A percentile compares a stretch with the other conserved stretches of the same genome.
Conservation (phyloP, 1,140 invertebrate genomes). For the Papilio polyxenes region DNA sequence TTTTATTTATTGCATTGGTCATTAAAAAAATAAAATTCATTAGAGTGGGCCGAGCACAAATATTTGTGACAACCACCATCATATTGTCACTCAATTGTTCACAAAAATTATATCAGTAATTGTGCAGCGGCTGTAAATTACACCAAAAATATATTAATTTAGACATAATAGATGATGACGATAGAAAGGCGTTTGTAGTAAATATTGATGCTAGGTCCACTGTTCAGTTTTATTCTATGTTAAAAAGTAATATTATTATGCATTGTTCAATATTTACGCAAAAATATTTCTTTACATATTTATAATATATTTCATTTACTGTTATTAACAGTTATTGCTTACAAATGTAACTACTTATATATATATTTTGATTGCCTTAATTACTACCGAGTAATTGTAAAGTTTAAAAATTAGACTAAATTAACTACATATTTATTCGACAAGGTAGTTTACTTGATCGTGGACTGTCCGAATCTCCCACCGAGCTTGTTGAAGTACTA, state of each 20-base stretch:
- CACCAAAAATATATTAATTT: too few relatives aligned
- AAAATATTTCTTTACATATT: background rate
- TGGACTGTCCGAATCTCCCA: constrained; percentile 22
- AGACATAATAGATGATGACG: constrained; percentile 30
- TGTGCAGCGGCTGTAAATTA: too few relatives aligned
- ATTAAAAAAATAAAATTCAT: background rate
- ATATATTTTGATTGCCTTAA: background rate
- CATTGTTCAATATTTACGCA: background rate
- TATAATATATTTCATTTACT: background rate
- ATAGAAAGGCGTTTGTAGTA: too few relatives aligned
- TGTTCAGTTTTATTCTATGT: background rate
- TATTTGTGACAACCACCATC: too few relatives aligned
- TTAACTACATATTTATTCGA: constrained; percentile 26
- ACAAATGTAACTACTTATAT: background rate
- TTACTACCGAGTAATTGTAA: background rate
- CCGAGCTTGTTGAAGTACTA: constrained; percentile 23
- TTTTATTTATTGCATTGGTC: background rate
- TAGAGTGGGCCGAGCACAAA: too few relatives aligned
- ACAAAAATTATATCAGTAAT: too few relatives aligned
- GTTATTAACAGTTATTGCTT: background rate
- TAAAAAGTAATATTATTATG: background rate
- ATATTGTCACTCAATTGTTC: too few relatives aligned
- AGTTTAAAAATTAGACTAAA: constrained; percentile 4
- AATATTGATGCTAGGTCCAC: background rate
- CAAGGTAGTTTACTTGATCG: constrained; percentile 34